Evolutionary conservation across 2,113 vertebrate species (phyloP), one percentile per base, ranked within the genome.

Genomic region (Syrrhaptes paradoxus): DNA sequence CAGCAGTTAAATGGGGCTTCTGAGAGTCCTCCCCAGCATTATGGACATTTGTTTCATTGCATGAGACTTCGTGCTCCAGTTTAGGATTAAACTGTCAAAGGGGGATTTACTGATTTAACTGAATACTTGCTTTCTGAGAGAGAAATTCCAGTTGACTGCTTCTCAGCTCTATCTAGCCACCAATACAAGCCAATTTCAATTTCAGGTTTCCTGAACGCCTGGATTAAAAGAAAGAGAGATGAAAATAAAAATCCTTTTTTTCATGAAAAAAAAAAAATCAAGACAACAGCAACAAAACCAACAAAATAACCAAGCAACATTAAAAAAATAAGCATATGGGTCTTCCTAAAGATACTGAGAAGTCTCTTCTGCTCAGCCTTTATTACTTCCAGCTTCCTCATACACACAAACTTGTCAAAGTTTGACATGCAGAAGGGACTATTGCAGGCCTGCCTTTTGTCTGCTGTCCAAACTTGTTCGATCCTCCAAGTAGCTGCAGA

Each of bases 101-200:
- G 61, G 45, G 86, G 86, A 97, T 96, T 95, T 96, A 95, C 95
- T 93, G 94, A 95, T 92, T 96, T 93, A 94, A 96, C 92, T 89
- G 92, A 95, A 96, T 92, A 93, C 90, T 96, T 97, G 95, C 92
- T 95, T 96, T 96, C 94, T 76, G 95, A 96, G 87, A 95, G 87
- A 93, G 92, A 94, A 96, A 94, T 87, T 92, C 85, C 90, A 88
- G 90, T 89, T 93, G 93, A 92, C 83, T 93, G 90, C 90, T 95
- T 83, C 93, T 78, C 90, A 81, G 90, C 74, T 96, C 96, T 96
- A 95, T 75, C 95, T 96, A 96, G 95, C 90, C 92, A 97, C 48
- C 92, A 86, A 92, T 85, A 96, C 77, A 96, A 96, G 93, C 83
- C 92, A 92, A 96, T 94, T 96, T 92, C 83, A 94, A 90, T 83